These are phyloP conservation scores for Cheilosia grossa DNA, from an alignment of 2,888 invertebrate genomes.

Conservation along the genomic window DNA sequence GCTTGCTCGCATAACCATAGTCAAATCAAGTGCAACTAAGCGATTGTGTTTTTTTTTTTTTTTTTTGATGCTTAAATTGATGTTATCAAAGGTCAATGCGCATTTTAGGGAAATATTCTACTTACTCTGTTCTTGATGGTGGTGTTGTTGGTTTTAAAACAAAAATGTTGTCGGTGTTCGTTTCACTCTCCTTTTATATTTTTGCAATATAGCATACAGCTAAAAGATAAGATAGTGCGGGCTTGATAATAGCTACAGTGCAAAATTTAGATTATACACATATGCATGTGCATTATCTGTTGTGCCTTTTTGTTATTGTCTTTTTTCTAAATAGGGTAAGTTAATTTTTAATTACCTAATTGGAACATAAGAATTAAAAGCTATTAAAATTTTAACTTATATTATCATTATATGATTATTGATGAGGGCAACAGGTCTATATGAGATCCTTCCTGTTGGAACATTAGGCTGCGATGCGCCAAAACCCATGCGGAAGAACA, in stretches of 20 bases:
- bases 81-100: constrained; percentile 68
- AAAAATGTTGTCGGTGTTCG: not conserved
- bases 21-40: constrained; percentile 44
- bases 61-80: constrained; percentile 20
- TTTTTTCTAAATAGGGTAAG: constrained; percentile 28
- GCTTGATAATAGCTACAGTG: constrained; percentile 9
- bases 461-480: too few species aligned
- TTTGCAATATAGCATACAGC: constrained; percentile 20
- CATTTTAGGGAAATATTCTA: constrained; percentile 20
- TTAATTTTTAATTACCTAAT: not conserved
- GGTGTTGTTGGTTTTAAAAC: not conserved
- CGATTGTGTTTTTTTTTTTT: constrained; percentile 24
- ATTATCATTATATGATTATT: too few species aligned
- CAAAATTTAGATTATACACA: constrained; percentile 50
- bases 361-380: not conserved
- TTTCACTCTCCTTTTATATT: not conserved
- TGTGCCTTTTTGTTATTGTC: constrained; percentile 1
- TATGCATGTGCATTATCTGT: constrained; percentile 69
- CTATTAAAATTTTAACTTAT: not conserved
- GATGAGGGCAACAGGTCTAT: too few species aligned
- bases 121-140: constrained; percentile 39
- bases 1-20: not conserved
- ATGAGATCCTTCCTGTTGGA: too few species aligned
- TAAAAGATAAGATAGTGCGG: constrained; percentile 52
- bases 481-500: too few species aligned